Base-by-base conservation (phyloP, 2,797 vertebrate genomes). In the Gouania willdenowi region DNA sequence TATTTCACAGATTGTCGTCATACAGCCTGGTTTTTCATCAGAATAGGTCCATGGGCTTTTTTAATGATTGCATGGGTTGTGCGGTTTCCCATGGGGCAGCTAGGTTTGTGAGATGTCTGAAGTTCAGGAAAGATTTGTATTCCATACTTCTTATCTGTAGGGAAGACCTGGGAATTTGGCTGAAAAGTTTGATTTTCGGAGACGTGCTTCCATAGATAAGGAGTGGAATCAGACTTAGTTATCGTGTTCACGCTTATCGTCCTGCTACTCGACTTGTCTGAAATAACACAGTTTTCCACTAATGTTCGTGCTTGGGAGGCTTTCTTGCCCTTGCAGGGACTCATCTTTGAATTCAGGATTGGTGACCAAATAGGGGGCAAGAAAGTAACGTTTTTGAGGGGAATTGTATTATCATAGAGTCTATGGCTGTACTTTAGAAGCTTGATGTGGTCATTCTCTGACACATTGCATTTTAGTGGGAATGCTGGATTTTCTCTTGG, bases 301-400 rank as follows among this genome's bases (percentile, higher is more conserved):
- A 5, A 27, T 8, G 8, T 38, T 28, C 48, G 50, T 40, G 14
- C 30, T 1, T 25, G 40, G 16, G 15, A 7, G 18, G 31, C 12
- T 26, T 30, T 53, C 19, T 47, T 61, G 15, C 20, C 29, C 26
- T 14, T 41, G 44, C 33, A 40, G 31, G 24, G 18, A 19, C 8
- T 5, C 15, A 10, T n/a, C 9, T 28, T 68, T 10, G 30, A 41
- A 42, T 32, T 47, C 9, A 15, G 24, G 5, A 23, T 56, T 3
- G 41, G 40, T 12, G 64, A 34, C 43, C 58, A 72, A 8, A 89
- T 77, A 0, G 85, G 82, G 11, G 88, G 89, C 28, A 89, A 58
- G 51, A 87, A 72, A 9, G 67, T 49, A n/a, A 86, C 56, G 49
- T 52, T 87, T 58, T 62, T 82, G 21, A 84, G 73, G 4, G 75